phyloP scores from a whole-genome alignment of 2,888 invertebrate genomes.

The Dugesia japonica region DNA sequence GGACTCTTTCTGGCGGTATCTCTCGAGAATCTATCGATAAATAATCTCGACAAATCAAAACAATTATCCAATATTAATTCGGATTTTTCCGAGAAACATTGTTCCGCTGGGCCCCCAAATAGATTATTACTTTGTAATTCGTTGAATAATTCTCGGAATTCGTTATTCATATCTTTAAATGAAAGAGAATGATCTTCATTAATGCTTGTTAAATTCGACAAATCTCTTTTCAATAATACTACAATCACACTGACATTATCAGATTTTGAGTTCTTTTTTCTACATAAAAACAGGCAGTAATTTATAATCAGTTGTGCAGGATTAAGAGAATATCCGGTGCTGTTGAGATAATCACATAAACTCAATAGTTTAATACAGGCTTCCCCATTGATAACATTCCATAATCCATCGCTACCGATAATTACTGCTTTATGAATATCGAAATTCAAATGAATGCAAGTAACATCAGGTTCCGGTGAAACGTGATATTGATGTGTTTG shows the following conservation, averaged over 20 bases:
- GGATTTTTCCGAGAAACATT: not conserved
- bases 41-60: no score
- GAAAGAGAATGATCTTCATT: not conserved
- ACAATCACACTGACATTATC: conserved; percentile 93
- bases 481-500: conserved; percentile 76
- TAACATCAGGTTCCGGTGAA: conserved; percentile 89
- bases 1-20: not conserved
- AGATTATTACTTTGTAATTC: not conserved
- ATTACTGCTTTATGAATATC: conserved; percentile 61
- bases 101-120: no score
- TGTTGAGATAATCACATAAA: conserved; percentile 33
- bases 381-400: conserved; percentile 65
- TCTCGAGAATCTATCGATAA: no score
- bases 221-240: conserved; percentile 65
- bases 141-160: not conserved
- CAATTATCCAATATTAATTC: not conserved
- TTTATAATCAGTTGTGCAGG: conserved; percentile 76
- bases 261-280: conserved; percentile 67
- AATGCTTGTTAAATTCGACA: not conserved
- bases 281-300: conserved; percentile 68
- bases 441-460: conserved; percentile 64
- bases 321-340: conserved; percentile 54
- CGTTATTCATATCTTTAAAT: no score
- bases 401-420: conserved; percentile 84
- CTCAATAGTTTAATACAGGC: not conserved